Conservation (phyloP, 2,888 invertebrate species). For the Parapristionchus giblindavisi region DNA sequence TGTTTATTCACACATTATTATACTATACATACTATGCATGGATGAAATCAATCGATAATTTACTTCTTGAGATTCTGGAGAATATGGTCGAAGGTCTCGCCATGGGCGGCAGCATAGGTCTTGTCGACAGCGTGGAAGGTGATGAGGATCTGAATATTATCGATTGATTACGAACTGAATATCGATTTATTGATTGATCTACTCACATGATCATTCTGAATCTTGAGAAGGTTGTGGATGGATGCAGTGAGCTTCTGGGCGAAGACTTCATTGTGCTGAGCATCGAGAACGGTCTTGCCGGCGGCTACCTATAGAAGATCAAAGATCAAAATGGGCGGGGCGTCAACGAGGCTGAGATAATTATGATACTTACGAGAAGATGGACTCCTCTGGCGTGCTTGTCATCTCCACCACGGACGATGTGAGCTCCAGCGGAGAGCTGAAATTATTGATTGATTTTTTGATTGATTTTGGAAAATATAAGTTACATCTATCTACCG, state of each 20-base stretch:
- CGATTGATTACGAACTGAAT: background rate
- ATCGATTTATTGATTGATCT: too few species aligned
- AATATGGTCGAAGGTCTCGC: constrained; percentile 29
- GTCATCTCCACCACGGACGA: constrained; percentile 23
- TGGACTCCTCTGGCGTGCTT: constrained; percentile 19
- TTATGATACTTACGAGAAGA: background rate
- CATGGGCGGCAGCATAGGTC: constrained; percentile 8
- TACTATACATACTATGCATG: too few species aligned
- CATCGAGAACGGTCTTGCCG: background rate
- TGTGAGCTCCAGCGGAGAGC: constrained; percentile 8
- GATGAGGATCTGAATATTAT: constrained; percentile 26
- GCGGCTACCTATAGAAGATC: constrained; percentile 22
- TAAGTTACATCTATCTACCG: too few species aligned
- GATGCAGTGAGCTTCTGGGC: constrained; percentile 19
- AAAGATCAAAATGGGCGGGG: too few species aligned
- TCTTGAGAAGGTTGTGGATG: constrained; percentile 13
- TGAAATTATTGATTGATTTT: background rate
- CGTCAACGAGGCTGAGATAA: background rate
- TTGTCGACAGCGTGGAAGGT: constrained; percentile 30
- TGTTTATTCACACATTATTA: too few species aligned
- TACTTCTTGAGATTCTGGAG: constrained; percentile 5
- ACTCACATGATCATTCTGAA: constrained; percentile 18
- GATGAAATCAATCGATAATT: too few species aligned
- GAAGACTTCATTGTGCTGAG: constrained; percentile 2
- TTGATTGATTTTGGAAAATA: background rate